phyloP scores from a whole-genome alignment of 2,888 invertebrate species.

The Heliconius cydno region DNA sequence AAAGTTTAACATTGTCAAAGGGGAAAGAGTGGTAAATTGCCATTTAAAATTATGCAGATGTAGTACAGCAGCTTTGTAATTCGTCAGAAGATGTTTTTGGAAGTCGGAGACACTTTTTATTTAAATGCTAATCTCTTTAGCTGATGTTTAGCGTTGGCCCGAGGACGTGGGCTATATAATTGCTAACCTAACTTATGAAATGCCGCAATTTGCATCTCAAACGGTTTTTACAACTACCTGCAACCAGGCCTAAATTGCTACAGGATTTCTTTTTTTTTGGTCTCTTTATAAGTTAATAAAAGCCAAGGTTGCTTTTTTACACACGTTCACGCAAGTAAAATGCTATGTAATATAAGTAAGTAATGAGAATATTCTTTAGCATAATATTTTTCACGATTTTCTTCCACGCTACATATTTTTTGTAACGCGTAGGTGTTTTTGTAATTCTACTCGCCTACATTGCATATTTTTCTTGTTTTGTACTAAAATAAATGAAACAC shows the following conservation, averaged over 20 bases:
- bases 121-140: constrained; percentile 43
- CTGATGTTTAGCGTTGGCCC: constrained; percentile 32
- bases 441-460: neutral
- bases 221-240: constrained; percentile 28
- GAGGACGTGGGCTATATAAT: constrained; percentile 32
- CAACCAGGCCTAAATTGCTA: constrained; percentile 19
- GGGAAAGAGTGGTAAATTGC: constrained; percentile 18
- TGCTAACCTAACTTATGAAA: constrained; percentile 39
- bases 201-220: constrained; percentile 46
- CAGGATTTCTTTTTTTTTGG: constrained; percentile 5
- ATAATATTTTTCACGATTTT: constrained; percentile 3
- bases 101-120: constrained; percentile 37
- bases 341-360: neutral
- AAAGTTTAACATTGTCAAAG: constrained; percentile 20
- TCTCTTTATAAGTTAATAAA: constrained; percentile 18
- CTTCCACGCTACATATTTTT: neutral
- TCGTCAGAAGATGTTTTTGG: constrained; percentile 35
- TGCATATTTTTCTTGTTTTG: neutral
- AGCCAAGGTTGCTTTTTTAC: neutral
- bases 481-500: neutral
- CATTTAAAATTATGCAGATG: constrained; percentile 31
- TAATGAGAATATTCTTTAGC: constrained; percentile 16
- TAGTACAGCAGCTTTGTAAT: constrained; percentile 23
- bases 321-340: constrained; percentile 2
- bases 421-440: constrained; percentile 2